phyloP scores from a whole-genome alignment of 2,888 invertebrate genomes.

The Alentia gelatinosa region DNA sequence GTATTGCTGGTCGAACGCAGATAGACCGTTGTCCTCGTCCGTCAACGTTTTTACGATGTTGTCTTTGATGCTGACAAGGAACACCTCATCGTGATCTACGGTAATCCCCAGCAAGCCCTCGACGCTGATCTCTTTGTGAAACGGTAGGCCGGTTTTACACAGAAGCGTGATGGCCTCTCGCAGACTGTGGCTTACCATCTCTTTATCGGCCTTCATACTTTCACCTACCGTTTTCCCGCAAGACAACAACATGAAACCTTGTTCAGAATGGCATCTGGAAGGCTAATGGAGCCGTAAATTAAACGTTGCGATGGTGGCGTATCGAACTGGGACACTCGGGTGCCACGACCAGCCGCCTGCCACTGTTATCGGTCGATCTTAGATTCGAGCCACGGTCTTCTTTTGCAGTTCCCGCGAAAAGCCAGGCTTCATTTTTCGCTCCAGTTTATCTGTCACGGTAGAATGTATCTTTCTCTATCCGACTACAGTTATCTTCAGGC shows the following conservation, averaged over 20 bases:
- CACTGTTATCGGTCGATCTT: constrained; percentile 25
- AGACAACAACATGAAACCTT: constrained; percentile 38
- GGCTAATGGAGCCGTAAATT: not conserved
- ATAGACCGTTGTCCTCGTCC: constrained; percentile 31
- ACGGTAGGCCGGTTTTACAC: constrained; percentile 38
- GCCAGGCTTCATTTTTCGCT: not conserved
- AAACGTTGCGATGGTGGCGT: constrained; percentile 10
- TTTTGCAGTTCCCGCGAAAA: constrained; percentile 21
- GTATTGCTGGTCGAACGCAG: constrained; percentile 32
- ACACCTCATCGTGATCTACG: constrained; percentile 50
- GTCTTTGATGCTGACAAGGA: constrained; percentile 49
- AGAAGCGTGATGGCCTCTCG: constrained; percentile 45
- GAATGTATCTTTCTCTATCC: not conserved
- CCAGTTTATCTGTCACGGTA: not conserved
- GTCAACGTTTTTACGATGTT: constrained; percentile 41
- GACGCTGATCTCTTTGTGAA: constrained; percentile 44
- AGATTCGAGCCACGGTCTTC: constrained; percentile 36
- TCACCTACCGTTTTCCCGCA: not conserved
- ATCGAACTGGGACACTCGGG: not conserved
- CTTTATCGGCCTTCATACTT: constrained; percentile 32
- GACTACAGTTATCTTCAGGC: not conserved
- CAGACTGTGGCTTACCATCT: constrained; percentile 37
- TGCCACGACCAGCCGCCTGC: constrained; percentile 22
- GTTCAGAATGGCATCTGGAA: not conserved
- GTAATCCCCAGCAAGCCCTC: constrained; percentile 52